Percentiles rank a stretch among this genome's conserved stretches.
Conservation (phyloP, 1,140 invertebrate genomes). For the Trichonephila inaurata region DNA sequence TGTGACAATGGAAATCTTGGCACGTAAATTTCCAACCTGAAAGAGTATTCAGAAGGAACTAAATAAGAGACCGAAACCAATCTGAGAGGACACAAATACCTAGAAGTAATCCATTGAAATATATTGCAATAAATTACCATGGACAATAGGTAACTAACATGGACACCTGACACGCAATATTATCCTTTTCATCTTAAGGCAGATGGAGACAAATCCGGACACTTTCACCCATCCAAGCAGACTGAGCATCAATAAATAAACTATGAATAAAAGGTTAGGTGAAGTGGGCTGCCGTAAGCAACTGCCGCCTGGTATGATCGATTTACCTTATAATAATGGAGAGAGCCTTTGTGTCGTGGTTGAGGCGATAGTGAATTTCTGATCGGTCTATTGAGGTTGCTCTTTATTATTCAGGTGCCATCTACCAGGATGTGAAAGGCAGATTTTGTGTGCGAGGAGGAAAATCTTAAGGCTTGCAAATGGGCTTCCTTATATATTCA, state of each 20-base stretch:
- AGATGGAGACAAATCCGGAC: conserved; percentile 29
- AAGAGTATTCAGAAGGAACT: not conserved
- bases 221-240: conserved; percentile 23
- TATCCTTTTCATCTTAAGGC: conserved; percentile 35
- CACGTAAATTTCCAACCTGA: not conserved
- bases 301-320: conserved; percentile 20
- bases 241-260: conserved; percentile 18
- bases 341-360: not conserved
- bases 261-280: conserved; percentile 12
- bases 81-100: not conserved
- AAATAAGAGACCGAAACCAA: not conserved
- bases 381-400: not conserved
- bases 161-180: conserved; percentile 46
- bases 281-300: conserved; percentile 34
- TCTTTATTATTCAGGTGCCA: conserved; percentile 28
- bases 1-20: not conserved
- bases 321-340: conserved; percentile 37
- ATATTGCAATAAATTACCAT: conserved; percentile 43
- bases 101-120: conserved; percentile 21
- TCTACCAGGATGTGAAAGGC: not conserved
- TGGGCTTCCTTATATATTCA: not conserved
- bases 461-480: conserved; percentile 2
- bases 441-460: not conserved
- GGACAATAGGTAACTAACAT: conserved; percentile 22
- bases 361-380: conserved; percentile 26